Conservation (phyloP, 2,888 invertebrate species). For the Caenorhabditis doughertyi region DNA sequence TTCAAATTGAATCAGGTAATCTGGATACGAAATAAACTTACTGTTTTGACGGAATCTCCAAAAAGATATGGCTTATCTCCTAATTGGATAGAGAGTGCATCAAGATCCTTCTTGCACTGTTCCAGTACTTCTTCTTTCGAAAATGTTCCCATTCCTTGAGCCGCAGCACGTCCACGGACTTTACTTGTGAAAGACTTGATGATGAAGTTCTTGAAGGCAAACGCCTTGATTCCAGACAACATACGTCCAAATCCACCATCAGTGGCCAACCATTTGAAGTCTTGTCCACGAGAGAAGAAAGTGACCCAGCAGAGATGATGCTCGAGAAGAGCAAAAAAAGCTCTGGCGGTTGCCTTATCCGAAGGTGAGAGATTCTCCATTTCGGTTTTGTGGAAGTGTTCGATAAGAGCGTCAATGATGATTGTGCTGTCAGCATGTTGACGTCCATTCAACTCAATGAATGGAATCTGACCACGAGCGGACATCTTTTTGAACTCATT, state of each 20-base stretch:
- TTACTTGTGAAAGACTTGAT: constrained; percentile 51
- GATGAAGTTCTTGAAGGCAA: constrained; percentile 70
- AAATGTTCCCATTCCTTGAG: constrained; percentile 82
- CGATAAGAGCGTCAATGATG: constrained; percentile 86
- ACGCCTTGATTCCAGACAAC: constrained; percentile 72
- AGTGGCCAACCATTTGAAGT: constrained; percentile 72
- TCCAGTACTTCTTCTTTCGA: constrained; percentile 82
- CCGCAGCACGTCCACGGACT: constrained; percentile 5
- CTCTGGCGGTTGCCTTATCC: constrained; percentile 71
- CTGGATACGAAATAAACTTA: constrained; percentile 29
- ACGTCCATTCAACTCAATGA: constrained; percentile 95
- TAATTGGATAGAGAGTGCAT: constrained; percentile 83
- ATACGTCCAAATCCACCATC: constrained; percentile 69
- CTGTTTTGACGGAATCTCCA: constrained; percentile 71
- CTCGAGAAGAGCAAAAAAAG: constrained; percentile 75
- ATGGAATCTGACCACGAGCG: constrained; percentile 87
- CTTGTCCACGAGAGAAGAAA: constrained; percentile 70
- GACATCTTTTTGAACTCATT: constrained; percentile 79
- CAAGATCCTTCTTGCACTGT: constrained; percentile 82
- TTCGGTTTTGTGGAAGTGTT: constrained; percentile 57
- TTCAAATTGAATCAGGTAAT: neutral
- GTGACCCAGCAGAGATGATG: constrained; percentile 74
- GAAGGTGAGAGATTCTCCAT: constrained; percentile 61
- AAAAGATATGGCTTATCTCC: constrained; percentile 79
- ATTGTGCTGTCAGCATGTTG: constrained; percentile 94